Conservation (phyloP, 1,140 invertebrate genomes). For the Mercenaria mercenaria region DNA sequence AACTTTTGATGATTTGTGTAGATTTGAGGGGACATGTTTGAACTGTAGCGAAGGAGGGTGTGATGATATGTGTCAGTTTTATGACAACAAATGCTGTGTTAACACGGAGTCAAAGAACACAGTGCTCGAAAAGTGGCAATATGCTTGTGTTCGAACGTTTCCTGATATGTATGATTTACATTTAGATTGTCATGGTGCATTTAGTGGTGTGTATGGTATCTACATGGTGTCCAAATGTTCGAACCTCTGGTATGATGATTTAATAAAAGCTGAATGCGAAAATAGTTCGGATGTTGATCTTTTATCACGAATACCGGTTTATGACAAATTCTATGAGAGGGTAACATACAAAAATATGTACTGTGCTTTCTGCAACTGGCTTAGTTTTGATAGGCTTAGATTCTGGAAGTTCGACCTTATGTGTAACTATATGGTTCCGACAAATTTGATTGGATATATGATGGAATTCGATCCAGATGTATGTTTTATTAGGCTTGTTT, state of each 20-base stretch:
- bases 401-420: neutral
- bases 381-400: neutral
- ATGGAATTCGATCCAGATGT: neutral
- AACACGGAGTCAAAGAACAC: neutral
- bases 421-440: neutral
- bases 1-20: neutral
- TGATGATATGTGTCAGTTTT: neutral
- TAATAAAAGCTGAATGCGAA: neutral
- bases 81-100: neutral
- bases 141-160: neutral
- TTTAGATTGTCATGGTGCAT: neutral
- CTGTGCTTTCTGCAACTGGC: neutral
- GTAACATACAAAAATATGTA: neutral
- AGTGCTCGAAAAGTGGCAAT: neutral
- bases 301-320: neutral
- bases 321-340: neutral
- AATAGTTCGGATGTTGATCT: neutral
- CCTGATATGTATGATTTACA: neutral
- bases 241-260: neutral
- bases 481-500: neutral
- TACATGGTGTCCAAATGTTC: constrained; percentile 7
- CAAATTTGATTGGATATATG: neutral
- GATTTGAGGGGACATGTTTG: neutral
- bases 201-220: neutral
- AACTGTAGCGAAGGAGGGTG: neutral